Percentiles rank a stretch among this genome's conserved stretches.
Conservation (phyloP, 2,113 vertebrate species). For the Patagioenas fasciata region DNA sequence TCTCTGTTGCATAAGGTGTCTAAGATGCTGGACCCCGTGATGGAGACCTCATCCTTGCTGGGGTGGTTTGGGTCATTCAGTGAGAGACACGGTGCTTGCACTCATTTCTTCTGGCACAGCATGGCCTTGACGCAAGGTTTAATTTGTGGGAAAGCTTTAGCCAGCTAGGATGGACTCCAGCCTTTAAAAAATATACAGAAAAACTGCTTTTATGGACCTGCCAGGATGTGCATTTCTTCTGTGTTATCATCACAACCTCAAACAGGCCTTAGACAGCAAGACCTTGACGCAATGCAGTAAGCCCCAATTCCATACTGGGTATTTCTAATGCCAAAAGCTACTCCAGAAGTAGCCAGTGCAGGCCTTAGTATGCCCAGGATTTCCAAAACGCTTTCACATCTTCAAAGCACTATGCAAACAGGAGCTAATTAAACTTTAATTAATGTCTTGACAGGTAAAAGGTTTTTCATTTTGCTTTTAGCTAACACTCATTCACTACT, state of each 20-base stretch:
- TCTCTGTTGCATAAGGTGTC: neutral
- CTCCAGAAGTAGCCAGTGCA: neutral
- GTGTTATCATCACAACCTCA: neutral
- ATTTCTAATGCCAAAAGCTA: neutral
- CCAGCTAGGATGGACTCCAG: conserved; percentile 9
- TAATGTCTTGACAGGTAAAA: neutral
- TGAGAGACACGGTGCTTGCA: rapidly evolving
- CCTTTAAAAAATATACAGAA: neutral
- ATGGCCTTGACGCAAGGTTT: neutral
- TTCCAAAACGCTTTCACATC: neutral
- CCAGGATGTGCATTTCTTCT: neutral
- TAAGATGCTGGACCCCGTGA: neutral
- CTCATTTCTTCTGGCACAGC: neutral
- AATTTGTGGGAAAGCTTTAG: neutral
- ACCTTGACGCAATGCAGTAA: rapidly evolving
- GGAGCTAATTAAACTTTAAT: conserved; percentile 55
- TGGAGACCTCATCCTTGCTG: neutral
- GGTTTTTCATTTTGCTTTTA: neutral
- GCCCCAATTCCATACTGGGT: neutral
- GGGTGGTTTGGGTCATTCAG: neutral
- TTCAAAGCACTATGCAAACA: conserved; percentile 28
- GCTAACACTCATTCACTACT: neutral
- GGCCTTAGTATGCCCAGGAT: neutral
- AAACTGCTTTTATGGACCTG: neutral
- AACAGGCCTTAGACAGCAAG: neutral